Base-by-base conservation (phyloP, 2,888 invertebrate genomes). In the Drosophila sordidapex region DNA sequence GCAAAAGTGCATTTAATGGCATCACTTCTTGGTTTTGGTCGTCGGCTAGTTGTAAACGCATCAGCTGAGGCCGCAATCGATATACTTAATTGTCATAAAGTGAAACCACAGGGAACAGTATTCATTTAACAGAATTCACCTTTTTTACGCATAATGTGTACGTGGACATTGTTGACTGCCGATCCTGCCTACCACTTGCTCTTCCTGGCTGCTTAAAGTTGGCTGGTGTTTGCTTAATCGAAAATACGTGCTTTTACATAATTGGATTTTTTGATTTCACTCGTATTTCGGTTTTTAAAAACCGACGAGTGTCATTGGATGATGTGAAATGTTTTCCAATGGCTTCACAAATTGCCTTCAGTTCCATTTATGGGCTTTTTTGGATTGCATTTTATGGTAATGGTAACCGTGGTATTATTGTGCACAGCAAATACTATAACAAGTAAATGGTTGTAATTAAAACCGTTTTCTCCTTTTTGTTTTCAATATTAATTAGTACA, bases 231-330 rank as follows among this genome's bases (percentile, higher is more conserved):
- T 83, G 79, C 82, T 81, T 83, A 86, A 83, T 86, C 87, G 83
- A 83, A 83, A 86, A 83, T 81, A 83, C 83, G 83, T 83, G 87
- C 87, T 86, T 75, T 77, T 64, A 66, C 82, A 83, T 83, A 86
- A 86, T 83, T 86, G 87, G 75, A 83, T 83, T 86, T 79, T 76
- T 83, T 86, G 74, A 69, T 83, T 66, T 46, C 65, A 38, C 18
- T 58, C 48, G 43, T 68, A 78, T 74, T 78, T 65, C 60, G 72
- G 53, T 60, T 29, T 31, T 48, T 75, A 68, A 76, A 70, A 59
- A 38, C 67, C 68, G 51, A 53, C 64, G 38, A 54, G 61, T 49
- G 52, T n/a, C 70, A 62, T 46, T 58, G 62, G 27, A 69, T 66
- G 78, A 81, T 74, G 80, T 80, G 76, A 83, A 82, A 69, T 78